phyloP scores from a whole-genome alignment of 2,113 vertebrate species.

The Hassar affinis region DNA sequence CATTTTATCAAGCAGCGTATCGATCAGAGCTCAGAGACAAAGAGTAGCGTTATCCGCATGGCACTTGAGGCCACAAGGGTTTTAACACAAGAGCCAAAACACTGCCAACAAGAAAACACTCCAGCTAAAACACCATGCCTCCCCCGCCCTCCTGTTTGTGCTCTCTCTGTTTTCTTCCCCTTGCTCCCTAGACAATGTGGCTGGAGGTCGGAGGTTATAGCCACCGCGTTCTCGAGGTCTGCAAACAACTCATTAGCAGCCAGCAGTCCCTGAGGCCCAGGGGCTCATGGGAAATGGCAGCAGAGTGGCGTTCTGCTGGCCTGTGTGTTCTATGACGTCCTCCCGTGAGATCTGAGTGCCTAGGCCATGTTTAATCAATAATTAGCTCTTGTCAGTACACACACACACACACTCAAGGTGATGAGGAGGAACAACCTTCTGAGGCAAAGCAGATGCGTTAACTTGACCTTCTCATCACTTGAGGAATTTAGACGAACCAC shows the following conservation, averaged over 20 bases:
- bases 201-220: constrained; percentile 72
- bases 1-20: constrained; percentile 48
- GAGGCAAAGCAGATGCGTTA: constrained; percentile 5
- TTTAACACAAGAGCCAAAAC: constrained; percentile 51
- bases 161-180: constrained; percentile 50
- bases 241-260: constrained; percentile 79
- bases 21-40: constrained; percentile 44
- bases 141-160: constrained; percentile 37
- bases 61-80: constrained; percentile 49
- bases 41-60: constrained; percentile 43
- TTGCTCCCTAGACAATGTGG: constrained; percentile 66
- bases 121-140: constrained; percentile 42
- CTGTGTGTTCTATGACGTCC: constrained; percentile 70
- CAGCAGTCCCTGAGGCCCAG: constrained; percentile 63
- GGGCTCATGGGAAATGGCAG: constrained; percentile 63
- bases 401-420: constrained; percentile 40
- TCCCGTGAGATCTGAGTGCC: constrained; percentile 62
- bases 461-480: constrained; percentile 22
- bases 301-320: constrained; percentile 65
- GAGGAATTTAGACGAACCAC: constrained; percentile 14
- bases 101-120: constrained; percentile 50
- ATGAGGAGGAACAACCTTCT: constrained; percentile 6
- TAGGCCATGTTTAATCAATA: constrained; percentile 78
- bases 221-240: constrained; percentile 72
- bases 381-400: constrained; percentile 74